Conservation (phyloP, 2,797 vertebrate genomes). For the Synanceia verrucosa region DNA sequence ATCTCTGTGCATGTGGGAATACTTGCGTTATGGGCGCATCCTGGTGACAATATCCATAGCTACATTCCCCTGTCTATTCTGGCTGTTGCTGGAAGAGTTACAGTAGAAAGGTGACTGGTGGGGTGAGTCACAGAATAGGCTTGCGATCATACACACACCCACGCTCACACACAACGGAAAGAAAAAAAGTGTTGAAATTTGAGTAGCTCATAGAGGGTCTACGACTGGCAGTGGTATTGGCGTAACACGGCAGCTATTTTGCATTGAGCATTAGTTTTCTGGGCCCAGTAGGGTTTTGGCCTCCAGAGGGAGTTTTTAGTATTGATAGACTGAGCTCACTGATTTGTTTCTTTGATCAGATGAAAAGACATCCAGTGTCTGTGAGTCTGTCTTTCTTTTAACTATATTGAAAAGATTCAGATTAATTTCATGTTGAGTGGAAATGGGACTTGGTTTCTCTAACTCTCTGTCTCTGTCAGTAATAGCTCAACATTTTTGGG, state of each 20-base stretch:
- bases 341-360: slow-evolving; percentile 1
- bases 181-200: slow-evolving; percentile 32
- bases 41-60: slow-evolving; percentile 62
- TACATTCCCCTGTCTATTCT: slow-evolving; percentile 61
- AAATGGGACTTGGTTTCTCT: neutral
- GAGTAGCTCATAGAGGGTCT: slow-evolving; percentile 24
- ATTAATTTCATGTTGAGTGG: neutral
- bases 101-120: slow-evolving; percentile 40
- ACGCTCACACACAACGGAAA: neutral
- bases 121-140: slow-evolving; percentile 59
- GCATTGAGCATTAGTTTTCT: neutral
- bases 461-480: slow-evolving; percentile 13
- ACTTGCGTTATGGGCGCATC: slow-evolving; percentile 25
- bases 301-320: slow-evolving; percentile 4
- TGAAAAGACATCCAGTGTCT: neutral
- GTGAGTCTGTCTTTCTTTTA: neutral
- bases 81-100: slow-evolving; percentile 46
- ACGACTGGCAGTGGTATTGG: neutral
- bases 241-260: neutral
- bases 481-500: neutral
- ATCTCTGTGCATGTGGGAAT: slow-evolving; percentile 25
- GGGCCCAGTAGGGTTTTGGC: neutral
- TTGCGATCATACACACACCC: slow-evolving; percentile 21
- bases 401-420: neutral
- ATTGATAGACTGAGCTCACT: neutral